Conservation (phyloP, 1,140 invertebrate species). For the Tetragnatha versicolor region DNA sequence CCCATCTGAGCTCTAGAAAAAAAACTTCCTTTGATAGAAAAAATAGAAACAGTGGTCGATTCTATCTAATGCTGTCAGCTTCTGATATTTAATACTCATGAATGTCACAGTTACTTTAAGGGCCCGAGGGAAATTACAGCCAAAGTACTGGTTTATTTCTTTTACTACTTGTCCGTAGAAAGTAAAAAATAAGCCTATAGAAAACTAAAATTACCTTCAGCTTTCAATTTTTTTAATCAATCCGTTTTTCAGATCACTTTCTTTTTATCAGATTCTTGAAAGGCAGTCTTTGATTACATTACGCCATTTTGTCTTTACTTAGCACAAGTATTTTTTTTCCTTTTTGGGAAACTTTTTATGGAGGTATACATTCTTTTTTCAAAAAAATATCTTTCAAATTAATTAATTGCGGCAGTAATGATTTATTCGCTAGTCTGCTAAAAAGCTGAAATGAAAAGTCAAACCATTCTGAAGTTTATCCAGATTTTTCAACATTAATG, state of each 20-base stretch:
- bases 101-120: constrained; percentile 4
- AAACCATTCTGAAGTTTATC: no score
- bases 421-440: constrained; percentile 1
- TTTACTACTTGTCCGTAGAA: not conserved
- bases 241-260: not conserved
- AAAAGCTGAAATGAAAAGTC: no score
- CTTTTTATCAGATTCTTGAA: not conserved
- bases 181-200: not conserved
- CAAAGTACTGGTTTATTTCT: constrained; percentile 3
- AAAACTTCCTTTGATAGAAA: not conserved
- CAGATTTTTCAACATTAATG: no score
- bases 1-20: not conserved
- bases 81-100: constrained; percentile 32
- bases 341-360: no score
- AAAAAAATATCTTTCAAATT: constrained; percentile 21
- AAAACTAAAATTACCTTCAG: constrained; percentile 19
- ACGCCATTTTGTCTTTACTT: constrained; percentile 1
- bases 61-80: constrained; percentile 15
- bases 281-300: constrained; percentile 17
- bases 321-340: not conserved
- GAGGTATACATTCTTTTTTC: not conserved
- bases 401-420: constrained; percentile 11
- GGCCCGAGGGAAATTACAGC: constrained; percentile 19
- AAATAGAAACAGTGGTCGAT: constrained; percentile 3
- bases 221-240: constrained; percentile 16